Evolutionary conservation across 2,888 invertebrate species (phyloP), one percentile per base, ranked within the genome.

Genomic region (Myathropa florea): DNA sequence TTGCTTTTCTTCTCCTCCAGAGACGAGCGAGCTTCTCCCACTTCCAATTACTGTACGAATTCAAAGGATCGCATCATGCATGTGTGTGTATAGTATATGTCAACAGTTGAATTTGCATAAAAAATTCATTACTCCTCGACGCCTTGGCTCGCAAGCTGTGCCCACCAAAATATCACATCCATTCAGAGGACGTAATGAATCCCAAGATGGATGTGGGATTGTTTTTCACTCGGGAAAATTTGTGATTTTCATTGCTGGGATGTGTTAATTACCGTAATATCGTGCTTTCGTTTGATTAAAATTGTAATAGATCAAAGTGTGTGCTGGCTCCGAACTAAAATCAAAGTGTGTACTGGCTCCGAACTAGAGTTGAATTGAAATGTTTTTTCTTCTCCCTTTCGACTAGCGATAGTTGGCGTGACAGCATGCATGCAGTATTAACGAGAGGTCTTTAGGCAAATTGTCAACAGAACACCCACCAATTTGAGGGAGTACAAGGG

Each of bases 41-140:
- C 64, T 72, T 70, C 46, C 76, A 81, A 77, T 81, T 84, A 85
- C 72, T 60, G 61, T 59, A 64, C n/a, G 83, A 64, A 81, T 68
- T 73, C 68, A 73, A 78, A 68, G 46, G 64, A 75, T 36, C 18
- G 26, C 53, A 18, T 26, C 23, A 23, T 33, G 75, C 28, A 23
- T 24, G 33, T 14, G 60, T 70, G 39, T 71, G 70, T 59, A 21
- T 33, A 4, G 26, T 18, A n/a, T 1, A 14, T 61, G 59, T 57
- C 14, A 21, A 18, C 14, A 46, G 39, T 30, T 46, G 46, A 78
- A 82, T 86, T 86, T 86, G 61, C 85, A 78, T 86, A 70, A 68
- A 78, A 82, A 73, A 82, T 82, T 86, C 73, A 86, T 83, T 86
- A 78, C 55, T 53, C 64, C 64, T 36, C 10, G 57, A 39, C 46